Evolutionary conservation across 2,113 vertebrate genomes (phyloP), one percentile per base, ranked within the genome.

Genomic region (Philantomba maxwellii): DNA sequence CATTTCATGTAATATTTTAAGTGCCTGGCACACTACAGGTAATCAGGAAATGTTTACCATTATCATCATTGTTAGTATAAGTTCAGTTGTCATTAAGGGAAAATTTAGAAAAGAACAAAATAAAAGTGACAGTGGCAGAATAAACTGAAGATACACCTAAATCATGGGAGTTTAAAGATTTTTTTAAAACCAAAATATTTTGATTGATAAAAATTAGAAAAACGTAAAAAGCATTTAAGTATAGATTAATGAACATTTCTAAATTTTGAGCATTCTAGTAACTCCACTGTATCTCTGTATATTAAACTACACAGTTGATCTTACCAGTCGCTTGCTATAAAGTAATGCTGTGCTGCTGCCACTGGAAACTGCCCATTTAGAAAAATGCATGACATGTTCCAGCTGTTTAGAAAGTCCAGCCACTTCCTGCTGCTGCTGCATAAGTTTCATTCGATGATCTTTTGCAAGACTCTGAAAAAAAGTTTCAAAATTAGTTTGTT

Each of bases 311-410:
- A 43, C 14, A n/a, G 49, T 57, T 66, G 83, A 55, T 89, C 98
- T 99, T 97, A 99, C 99, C 99, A 99, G 98, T 85, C 99, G 99
- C 98, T 99, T 99, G 98, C 99, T 99, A 98, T 99, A 99, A 3
- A 99, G 98, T 16, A 99, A 98, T 0, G 99, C 99, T 14, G 99
- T 99, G 92, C 99, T 99, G 96, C 99, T 99, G 78, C 99, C 99
- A 97, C 99, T 99, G 95, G 99, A 99, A 87, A 99, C 99, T 11
- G 99, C 99, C 99, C 99, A 99, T 96, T 99, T 99, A 83, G 99
- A 99, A 97, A 99, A 99, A 98, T 99, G 99, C 99, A 99, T 99
- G 28, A 99, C 99, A 1, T 99, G 99, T 96, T 99, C 99, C 66
- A 99, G 98, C 96, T 99, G 99, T 91, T 99, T 99, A 78, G 99